Percentiles rank a stretch among this genome's conserved stretches.
phyloP scores from a whole-genome alignment of 2,113 vertebrate genomes.

The Megaceryle torquata region DNA sequence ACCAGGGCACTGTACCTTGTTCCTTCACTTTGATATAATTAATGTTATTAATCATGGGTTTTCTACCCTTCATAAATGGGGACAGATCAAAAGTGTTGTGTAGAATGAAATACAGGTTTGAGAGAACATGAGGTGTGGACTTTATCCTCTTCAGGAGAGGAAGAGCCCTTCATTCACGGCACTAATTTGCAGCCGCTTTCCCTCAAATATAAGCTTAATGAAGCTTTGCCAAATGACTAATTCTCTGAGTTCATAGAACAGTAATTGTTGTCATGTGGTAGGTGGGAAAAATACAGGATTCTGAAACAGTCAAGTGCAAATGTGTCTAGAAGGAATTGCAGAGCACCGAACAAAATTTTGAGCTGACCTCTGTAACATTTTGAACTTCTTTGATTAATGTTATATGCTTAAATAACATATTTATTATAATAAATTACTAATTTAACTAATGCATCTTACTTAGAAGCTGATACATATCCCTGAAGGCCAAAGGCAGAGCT shows the following conservation, averaged over 20 bases:
- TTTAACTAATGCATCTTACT: neutral
- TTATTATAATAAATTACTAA: neutral
- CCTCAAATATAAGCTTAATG: neutral
- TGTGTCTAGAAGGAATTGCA: neutral
- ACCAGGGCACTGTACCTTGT: neutral
- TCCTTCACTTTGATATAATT: neutral
- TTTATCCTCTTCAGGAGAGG: neutral
- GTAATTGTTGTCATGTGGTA: neutral
- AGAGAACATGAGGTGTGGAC: neutral
- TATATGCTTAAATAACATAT: neutral
- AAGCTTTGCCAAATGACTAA: neutral
- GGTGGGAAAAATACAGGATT: neutral
- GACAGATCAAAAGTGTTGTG: neutral
- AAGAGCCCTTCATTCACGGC: neutral
- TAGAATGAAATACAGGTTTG: neutral
- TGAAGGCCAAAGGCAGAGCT: neutral
- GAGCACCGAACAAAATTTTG: neutral
- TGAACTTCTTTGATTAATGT: neutral
- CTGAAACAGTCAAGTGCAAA: neutral
- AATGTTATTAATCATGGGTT: neutral
- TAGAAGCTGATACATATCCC: neutral
- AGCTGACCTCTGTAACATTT: neutral
- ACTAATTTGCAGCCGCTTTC: neutral
- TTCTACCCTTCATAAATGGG: neutral
- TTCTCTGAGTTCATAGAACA: neutral